These are phyloP conservation scores for Lepeophtheirus nordmannii DNA, from an alignment of 2,888 invertebrate species.

Conservation along the genomic window DNA sequence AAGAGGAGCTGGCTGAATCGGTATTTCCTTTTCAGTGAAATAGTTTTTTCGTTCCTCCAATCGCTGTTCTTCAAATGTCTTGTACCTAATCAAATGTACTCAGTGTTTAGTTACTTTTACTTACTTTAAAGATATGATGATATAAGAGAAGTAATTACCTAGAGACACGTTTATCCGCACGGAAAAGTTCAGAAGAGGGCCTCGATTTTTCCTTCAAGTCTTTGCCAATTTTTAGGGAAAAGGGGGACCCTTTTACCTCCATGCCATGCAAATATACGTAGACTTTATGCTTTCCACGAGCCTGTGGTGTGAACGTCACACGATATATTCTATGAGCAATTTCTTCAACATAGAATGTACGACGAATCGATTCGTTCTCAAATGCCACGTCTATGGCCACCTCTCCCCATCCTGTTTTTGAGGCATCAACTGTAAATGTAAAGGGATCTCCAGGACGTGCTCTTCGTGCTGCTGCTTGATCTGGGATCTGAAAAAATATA, in stretches of 20 bases:
- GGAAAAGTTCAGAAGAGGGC: slow-evolving; percentile 11
- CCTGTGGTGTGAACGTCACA: slow-evolving; percentile 42
- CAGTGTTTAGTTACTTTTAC: no score
- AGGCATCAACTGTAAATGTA: slow-evolving; percentile 59
- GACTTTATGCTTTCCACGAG: slow-evolving; percentile 49
- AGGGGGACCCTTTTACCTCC: slow-evolving; percentile 48
- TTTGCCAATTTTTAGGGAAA: slow-evolving; percentile 20
- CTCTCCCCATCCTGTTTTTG: slow-evolving; percentile 70
- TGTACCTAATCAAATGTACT: slow-evolving; percentile 13
- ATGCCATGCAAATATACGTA: slow-evolving; percentile 88
- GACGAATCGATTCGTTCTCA: slow-evolving; percentile 66
- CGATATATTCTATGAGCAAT: slow-evolving; percentile 28
- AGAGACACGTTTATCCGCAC: slow-evolving; percentile 9
- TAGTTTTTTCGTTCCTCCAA: slow-evolving; percentile 15
- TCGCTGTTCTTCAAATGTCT: slow-evolving; percentile 21
- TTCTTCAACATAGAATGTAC: slow-evolving; percentile 25
- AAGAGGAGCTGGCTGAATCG: background rate
- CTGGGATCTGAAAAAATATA: slow-evolving; percentile 25
- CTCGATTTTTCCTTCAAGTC: slow-evolving; percentile 23
- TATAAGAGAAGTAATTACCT: no score
- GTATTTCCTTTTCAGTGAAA: slow-evolving; percentile 20
- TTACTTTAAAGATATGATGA: no score
- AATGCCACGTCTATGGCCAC: slow-evolving; percentile 77
- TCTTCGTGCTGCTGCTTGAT: slow-evolving; percentile 27
- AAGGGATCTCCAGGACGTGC: slow-evolving; percentile 66